Evolutionary conservation across 2,888 invertebrate species (phyloP), one percentile per base, ranked within the genome.

Genomic region (Cordylochernes scorpioides): DNA sequence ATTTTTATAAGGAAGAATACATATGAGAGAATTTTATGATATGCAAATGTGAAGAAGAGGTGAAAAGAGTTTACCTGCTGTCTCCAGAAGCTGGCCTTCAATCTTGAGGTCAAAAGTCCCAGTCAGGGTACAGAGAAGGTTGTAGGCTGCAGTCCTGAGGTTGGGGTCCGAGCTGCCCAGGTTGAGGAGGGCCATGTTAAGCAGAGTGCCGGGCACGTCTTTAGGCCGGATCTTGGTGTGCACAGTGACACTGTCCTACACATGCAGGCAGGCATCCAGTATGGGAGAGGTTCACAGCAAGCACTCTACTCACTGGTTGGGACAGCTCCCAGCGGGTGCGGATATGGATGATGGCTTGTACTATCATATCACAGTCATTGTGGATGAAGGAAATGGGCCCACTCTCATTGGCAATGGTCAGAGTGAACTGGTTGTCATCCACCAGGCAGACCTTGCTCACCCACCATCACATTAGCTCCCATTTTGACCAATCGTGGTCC

Each of bases 221-320:
- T 91, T 91, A 0, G 91, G 91, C 27, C 91, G 61, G 37, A 94
- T 91, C 58, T 91, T 91, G 43, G 88, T 84, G 54, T 94, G 91
- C 1, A 91, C 86, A 3, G 82, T 84, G 28, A 88, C 82, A 0
- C 84, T 72, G 46, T 88, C 86, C 68, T 72, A 22, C 14, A 13
- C 12, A 22, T 5, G 14, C n/a, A n/a, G n/a, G n/a, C n/a, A n/a
- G n/a, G n/a, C n/a, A n/a, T n/a, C n/a, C n/a, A n/a, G n/a, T n/a
- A n/a, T n/a, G n/a, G n/a, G n/a, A n/a, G n/a, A n/a, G n/a, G n/a
- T n/a, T n/a, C n/a, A n/a, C n/a, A n/a, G n/a, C n/a, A n/a, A n/a
- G 9, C 3, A 18, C 24, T 10, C 10, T 15, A 60, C 64, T 60
- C 50, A 72, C 73, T 17, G 91, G 86, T 49, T 91, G 91, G 35